Conservation (phyloP, 2,113 vertebrate genomes). For the Circaetus cinerascens region DNA sequence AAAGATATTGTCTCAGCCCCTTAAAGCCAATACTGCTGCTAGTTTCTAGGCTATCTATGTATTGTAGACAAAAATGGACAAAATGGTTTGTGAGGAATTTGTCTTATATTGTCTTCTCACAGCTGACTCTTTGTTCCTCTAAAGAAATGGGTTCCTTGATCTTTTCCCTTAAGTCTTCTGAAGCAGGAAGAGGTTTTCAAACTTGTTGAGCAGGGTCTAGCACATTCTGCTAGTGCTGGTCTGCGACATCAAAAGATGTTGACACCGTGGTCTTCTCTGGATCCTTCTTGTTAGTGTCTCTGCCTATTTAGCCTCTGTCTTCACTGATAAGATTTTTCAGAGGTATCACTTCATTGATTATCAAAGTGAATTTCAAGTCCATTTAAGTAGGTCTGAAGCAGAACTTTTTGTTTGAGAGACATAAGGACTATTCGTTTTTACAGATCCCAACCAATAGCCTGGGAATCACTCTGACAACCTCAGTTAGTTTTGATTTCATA, state of each 20-base stretch:
- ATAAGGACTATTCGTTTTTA: neutral
- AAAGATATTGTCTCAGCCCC: neutral
- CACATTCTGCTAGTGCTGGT: neutral
- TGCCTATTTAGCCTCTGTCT: neutral
- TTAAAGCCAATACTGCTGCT: neutral
- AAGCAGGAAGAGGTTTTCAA: neutral
- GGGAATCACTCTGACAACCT: neutral
- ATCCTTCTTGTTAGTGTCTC: neutral
- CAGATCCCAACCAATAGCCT: neutral
- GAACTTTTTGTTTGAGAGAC: neutral
- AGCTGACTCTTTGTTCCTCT: neutral
- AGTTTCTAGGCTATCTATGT: neutral
- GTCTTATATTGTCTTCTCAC: neutral
- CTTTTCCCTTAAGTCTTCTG: neutral
- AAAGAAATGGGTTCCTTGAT: neutral
- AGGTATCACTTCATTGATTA: neutral
- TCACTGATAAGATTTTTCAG: neutral
- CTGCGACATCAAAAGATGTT: neutral
- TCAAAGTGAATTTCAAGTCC: neutral
- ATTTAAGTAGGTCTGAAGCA: neutral
- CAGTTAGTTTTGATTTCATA: neutral
- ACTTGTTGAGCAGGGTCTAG: neutral
- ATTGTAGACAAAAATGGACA: neutral
- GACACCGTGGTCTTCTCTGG: neutral
- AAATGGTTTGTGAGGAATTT: neutral